Conservation (phyloP, 2,888 invertebrate genomes). For the Plebejus melissa region DNA sequence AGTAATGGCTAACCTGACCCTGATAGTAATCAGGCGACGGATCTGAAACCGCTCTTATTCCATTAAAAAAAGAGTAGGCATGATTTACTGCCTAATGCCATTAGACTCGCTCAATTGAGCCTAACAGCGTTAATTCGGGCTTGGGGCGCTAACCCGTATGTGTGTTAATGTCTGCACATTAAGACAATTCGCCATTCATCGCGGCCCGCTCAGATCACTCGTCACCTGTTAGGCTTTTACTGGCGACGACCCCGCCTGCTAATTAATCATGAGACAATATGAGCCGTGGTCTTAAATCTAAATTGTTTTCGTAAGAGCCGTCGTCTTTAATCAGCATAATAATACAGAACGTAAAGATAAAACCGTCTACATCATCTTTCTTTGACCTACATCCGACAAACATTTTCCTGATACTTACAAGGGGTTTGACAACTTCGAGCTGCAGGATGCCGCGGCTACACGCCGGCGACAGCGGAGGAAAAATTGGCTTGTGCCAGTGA, state of each 20-base stretch:
- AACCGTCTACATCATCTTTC: neutral
- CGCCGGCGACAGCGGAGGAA: neutral
- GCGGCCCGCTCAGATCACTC: neutral
- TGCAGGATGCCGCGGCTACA: neutral
- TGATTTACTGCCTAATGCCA: neutral
- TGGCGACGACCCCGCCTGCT: neutral
- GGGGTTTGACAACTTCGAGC: neutral
- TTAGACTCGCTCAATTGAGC: neutral
- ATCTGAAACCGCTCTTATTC: neutral
- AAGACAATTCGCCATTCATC: neutral
- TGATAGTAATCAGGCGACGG: neutral
- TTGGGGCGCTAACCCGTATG: conserved; percentile 12
- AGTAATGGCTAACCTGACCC: neutral
- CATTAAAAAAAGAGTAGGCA: conserved; percentile 14
- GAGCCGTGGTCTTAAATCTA: neutral
- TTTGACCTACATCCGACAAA: neutral
- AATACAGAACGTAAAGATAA: neutral
- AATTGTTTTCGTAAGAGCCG: neutral
- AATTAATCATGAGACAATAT: neutral
- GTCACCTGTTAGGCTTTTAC: neutral
- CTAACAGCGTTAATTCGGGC: neutral
- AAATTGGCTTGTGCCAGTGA: neutral
- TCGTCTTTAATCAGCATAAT: neutral
- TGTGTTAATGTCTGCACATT: conserved; percentile 14
- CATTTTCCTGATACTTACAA: neutral